phyloP scores from a whole-genome alignment of 2,797 vertebrate species.

The Australoheros facetus region DNA sequence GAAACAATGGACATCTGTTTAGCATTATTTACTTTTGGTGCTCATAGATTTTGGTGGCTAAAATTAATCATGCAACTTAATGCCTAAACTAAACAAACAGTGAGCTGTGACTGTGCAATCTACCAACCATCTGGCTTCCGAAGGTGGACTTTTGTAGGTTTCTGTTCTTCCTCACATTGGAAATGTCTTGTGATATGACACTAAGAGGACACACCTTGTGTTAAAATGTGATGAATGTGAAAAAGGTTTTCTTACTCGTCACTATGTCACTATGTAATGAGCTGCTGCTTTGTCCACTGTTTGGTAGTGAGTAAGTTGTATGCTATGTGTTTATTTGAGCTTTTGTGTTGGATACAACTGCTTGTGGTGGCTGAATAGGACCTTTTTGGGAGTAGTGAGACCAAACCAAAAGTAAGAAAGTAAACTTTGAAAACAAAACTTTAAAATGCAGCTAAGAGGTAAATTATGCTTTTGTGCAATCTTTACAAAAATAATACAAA shows the following conservation, averaged over 20 bases:
- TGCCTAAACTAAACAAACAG: not conserved
- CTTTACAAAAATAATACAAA: not conserved
- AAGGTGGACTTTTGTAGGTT: no score
- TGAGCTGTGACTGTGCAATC: no score
- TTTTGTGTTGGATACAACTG: not conserved
- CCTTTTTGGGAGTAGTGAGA: not conserved
- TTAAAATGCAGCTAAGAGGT: not conserved
- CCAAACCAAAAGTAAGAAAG: not conserved
- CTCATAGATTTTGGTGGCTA: not conserved
- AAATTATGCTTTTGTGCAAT: not conserved
- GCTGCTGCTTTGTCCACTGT: not conserved
- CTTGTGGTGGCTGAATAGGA: not conserved
- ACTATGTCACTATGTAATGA: not conserved
- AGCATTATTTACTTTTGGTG: not conserved
- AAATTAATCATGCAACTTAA: not conserved
- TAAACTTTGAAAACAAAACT: not conserved
- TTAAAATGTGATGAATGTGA: no score
- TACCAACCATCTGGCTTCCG: no score
- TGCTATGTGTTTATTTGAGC: not conserved
- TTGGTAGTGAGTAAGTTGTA: not conserved
- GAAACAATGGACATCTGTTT: not conserved
- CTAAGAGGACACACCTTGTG: no score
- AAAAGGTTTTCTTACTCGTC: not conserved
- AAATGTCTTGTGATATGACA: no score
- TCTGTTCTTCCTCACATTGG: no score